Conservation (phyloP, 2,888 invertebrate genomes). For the Aquatica leii region DNA sequence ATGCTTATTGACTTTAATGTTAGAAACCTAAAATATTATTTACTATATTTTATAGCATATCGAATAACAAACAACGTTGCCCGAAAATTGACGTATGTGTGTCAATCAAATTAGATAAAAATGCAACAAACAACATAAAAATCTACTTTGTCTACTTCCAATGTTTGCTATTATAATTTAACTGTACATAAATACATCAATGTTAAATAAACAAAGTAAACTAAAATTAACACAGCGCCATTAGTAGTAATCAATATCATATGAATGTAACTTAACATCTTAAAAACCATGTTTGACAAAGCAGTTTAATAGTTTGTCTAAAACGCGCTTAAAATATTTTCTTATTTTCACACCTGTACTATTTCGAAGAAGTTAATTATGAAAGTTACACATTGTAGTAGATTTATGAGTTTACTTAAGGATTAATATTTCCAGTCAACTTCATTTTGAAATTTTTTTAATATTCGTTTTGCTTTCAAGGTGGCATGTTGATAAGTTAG, state of each 20-base stretch:
- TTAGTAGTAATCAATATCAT: neutral
- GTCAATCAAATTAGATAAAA: neutral
- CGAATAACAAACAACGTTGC: neutral
- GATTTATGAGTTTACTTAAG: constrained; percentile 50
- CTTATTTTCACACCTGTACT: constrained; percentile 53
- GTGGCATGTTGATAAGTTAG: neutral
- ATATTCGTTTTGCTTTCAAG: neutral
- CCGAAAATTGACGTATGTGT: constrained; percentile 2
- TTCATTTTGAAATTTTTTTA: constrained; percentile 4
- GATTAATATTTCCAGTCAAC: constrained; percentile 42
- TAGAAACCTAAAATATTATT: constrained; percentile 37
- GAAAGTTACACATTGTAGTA: constrained; percentile 41
- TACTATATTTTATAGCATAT: constrained; percentile 37
- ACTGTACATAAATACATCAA: neutral
- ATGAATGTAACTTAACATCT: neutral
- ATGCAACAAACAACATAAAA: neutral
- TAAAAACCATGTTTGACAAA: constrained; percentile 47
- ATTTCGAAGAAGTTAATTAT: constrained; percentile 52
- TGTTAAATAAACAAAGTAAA: neutral
- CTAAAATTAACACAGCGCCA: constrained; percentile 1
- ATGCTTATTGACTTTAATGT: constrained; percentile 24
- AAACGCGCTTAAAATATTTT: constrained; percentile 46
- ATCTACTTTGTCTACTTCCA: neutral
- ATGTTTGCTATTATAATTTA: neutral
- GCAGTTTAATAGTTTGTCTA: constrained; percentile 52